phyloP scores from a whole-genome alignment of 1,140 invertebrate genomes.

The Drosophila punjabiensis region DNA sequence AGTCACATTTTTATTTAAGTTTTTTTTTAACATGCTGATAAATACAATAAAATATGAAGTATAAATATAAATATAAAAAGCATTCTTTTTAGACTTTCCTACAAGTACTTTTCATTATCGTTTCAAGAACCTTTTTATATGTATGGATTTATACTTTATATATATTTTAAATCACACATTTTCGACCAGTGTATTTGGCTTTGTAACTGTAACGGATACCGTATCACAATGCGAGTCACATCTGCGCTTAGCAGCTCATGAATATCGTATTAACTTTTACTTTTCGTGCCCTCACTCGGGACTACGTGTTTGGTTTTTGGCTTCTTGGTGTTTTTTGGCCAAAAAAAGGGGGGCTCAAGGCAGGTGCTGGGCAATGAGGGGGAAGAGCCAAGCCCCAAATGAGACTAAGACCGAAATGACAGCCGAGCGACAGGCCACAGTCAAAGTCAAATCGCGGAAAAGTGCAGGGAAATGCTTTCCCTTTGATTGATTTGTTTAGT shows the following conservation, averaged over 20 bases:
- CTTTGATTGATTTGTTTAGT: background rate
- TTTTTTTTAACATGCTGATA: too few species aligned
- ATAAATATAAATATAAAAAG: too few species aligned
- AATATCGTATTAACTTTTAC: conserved; percentile 84
- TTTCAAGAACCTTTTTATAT: too few species aligned
- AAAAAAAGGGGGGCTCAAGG: background rate
- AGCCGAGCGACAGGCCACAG: conserved; percentile 23
- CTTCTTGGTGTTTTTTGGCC: conserved; percentile 20
- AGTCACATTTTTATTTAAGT: too few species aligned
- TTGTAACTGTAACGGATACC: conserved; percentile 30
- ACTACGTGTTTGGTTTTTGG: conserved; percentile 60
- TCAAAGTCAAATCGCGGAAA: conserved; percentile 10
- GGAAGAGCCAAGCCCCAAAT: conserved; percentile 39
- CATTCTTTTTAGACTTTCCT: too few species aligned
- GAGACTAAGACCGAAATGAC: conserved; percentile 29
- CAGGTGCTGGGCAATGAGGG: conserved; percentile 19
- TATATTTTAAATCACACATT: background rate
- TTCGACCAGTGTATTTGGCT: background rate
- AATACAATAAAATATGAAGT: too few species aligned
- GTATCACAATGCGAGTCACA: conserved; percentile 82
- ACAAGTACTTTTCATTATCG: too few species aligned
- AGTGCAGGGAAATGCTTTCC: conserved; percentile 1
- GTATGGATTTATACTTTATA: too few species aligned
- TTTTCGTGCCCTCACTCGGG: conserved; percentile 51
- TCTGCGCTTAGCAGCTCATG: conserved; percentile 83